Evolutionary conservation across 2,888 invertebrate species (phyloP), one percentile per base, ranked within the genome.

Genomic region (Drosophila nr. perissopoda): DNA sequence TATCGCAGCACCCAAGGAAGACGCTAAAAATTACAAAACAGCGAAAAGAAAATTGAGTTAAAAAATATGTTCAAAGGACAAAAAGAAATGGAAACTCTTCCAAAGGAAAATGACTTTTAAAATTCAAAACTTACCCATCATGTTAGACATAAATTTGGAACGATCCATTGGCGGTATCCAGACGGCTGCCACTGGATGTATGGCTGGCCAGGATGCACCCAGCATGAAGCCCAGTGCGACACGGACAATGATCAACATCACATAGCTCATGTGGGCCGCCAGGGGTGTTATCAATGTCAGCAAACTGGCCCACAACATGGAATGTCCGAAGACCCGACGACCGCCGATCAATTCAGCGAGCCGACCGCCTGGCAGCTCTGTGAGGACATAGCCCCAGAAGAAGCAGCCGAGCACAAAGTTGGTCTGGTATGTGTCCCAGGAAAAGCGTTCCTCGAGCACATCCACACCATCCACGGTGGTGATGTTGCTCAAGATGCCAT

Each of bases 101-200:
- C 33, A 33, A 36, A 36, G 3, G 7, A 18, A 18, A 38, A 38
- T 18, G 7, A 7, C 18, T 8, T 42, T 42, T 3, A 7, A 46
- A 21, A 13, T 10, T 33, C 10, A 4, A 16, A 7, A 83, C 89
- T 94, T 93, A 96, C 96, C 97, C 97, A 97, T 97, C 96, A 97
- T 97, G 90, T 97, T 97, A 11, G 98, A 96, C 93, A 98, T 97
- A 93, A 99, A 97, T 93, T 98, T 97, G 51, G 98, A 97, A 79
- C 98, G 95, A 92, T 99, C 98, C 94, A 96, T 95, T 16, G 98
- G 98, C 10, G 98, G 98, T 70, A 98, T 97, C 99, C 99, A 99
- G 76, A 96, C 96, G 10, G 98, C 97, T 46, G 98, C 97, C 95
- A 99, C 96, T 6, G 98, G 97, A 70, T 98, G 97, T 90, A 98